Evolutionary conservation across 2,888 invertebrate species (phyloP), one percentile per base, ranked within the genome.

Genomic region (Andrena hattorfiana): DNA sequence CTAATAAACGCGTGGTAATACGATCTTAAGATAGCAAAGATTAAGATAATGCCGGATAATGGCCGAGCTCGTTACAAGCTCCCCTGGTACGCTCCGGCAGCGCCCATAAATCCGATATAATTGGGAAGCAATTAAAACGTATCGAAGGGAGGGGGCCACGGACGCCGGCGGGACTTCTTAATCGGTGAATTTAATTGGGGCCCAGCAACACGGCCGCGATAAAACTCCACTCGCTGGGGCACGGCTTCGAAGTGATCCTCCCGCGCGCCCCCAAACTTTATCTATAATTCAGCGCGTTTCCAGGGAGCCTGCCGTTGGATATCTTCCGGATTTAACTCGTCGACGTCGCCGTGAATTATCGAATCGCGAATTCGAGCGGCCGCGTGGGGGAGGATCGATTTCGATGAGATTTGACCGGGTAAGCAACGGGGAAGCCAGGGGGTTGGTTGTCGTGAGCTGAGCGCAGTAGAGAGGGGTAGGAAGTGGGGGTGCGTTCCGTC

Each of bases 361-460:
- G 89, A 87, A 83, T 89, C 75, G 67, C 82, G 81, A 84, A 86
- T 86, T 84, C 81, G 84, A 75, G 79, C 77, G 60, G 13, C n/a
- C 20, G 10, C 42, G 32, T 63, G 10, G 20, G 28, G 30, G 83
- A 42, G 87, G 90, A 91, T 91, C 90, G 91, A 91, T 91, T 90
- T 90, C 77, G 77, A 85, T 0, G 85, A 87, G 88, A 90, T 89
- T 91, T 89, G 89, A 91, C 87, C 88, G 88, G 81, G 83, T 74
- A 51, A 77, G 72, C 81, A 75, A 70, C 60, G 48, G 35, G 73
- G 68, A 66, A 51, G 73, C 48, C 68, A 63, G 69, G 70, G 81
- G 60, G 76, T 32, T 54, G 73, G 23, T n/a, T 83, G 72, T 71
- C 54, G 72, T 82, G 56, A 70, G 35, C 56, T 68, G 64, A 64